Evolutionary conservation across 2,888 invertebrate species (phyloP), one percentile per base, ranked within the genome.

Genomic region (Tenodera sinensis): DNA sequence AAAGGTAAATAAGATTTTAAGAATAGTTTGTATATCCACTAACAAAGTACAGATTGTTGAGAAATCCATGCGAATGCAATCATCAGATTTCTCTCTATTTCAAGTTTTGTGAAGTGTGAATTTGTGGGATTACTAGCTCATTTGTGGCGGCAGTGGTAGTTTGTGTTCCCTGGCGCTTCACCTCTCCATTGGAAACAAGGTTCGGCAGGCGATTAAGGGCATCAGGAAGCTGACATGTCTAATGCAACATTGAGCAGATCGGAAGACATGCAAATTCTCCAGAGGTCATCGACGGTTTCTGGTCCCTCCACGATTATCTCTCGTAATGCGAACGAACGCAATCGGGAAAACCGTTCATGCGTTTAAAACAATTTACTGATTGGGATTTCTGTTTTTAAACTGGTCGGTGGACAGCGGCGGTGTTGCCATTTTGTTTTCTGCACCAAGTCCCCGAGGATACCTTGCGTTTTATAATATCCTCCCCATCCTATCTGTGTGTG

Each of bases 391-490:
- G 8, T 25, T 71, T 71, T 71, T 71, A 71, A 71, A 71, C 54
- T 42, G 42, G 42, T 12, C 42, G 42, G 42, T 42, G 42, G 42
- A 42, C 42, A 42, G 42, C 42, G 25, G 54, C 54, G 54, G 54
- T 6, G 54, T 71, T 71, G 54, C 54, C 54, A 71, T 71, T 71
- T 71, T 71, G 54, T 71, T 71, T 71, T 71, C 54, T 71, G 54
- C 54, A 71, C 27, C 47, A 9, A 28, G 34, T 83, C 87, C 87
- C 83, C 9, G 34, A 34, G 87, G 87, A 83, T 81, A 28, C 81
- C 27, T n/a, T 87, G 54, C 25, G 87, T 87, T 87, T 42, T 83
- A 87, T 86, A 86, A 86, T 81, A 86, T 86, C 20, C 54, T 71
- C 54, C 54, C 54, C 54, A 71, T 71, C 20, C 54, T 71, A 20